These are phyloP conservation scores for Melieria picta DNA, from an alignment of 2,888 invertebrate species.

Conservation along the genomic window DNA sequence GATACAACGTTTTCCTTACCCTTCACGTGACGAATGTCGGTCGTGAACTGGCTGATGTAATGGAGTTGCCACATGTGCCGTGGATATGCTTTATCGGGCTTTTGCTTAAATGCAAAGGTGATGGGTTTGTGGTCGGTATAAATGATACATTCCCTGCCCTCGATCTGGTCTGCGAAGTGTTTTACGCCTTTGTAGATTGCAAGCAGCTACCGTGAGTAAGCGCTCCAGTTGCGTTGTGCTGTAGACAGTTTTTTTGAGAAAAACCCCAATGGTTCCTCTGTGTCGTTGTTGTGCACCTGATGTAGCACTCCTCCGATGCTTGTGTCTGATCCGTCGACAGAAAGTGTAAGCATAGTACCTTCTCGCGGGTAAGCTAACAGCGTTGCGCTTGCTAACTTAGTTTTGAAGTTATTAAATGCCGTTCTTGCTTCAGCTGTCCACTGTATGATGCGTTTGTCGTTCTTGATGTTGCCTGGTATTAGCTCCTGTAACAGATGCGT, in stretches of 20 bases:
- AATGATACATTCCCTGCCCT: slow-evolving; percentile 55
- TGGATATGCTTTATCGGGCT: slow-evolving; percentile 27
- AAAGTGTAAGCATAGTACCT: slow-evolving; percentile 21
- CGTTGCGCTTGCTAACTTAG: slow-evolving; percentile 33
- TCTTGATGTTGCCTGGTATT: slow-evolving; percentile 36
- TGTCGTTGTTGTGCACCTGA: slow-evolving; percentile 36
- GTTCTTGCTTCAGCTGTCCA: slow-evolving; percentile 33
- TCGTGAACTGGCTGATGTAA: slow-evolving; percentile 26
- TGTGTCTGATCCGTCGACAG: slow-evolving; percentile 35
- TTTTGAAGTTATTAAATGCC: slow-evolving; percentile 37
- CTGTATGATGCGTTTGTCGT: slow-evolving; percentile 29
- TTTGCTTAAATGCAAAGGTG: slow-evolving; percentile 31
- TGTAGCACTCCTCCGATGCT: slow-evolving; percentile 36
- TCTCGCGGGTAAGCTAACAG: neutral
- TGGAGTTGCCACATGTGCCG: slow-evolving; percentile 25
- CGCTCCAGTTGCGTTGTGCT: slow-evolving; percentile 57
- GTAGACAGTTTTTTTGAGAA: slow-evolving; percentile 56
- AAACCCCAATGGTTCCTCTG: slow-evolving; percentile 59
- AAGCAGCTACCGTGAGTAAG: slow-evolving; percentile 61
- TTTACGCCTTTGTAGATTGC: slow-evolving; percentile 58
- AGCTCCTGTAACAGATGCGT: slow-evolving; percentile 36
- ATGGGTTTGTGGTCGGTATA: slow-evolving; percentile 51
- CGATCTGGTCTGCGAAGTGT: slow-evolving; percentile 60
- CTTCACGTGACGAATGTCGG: slow-evolving; percentile 18
- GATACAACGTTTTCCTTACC: slow-evolving; percentile 13